Evolutionary conservation across 2,888 invertebrate genomes (phyloP), one percentile per base, ranked within the genome.

Genomic region (Lithophane leautieri): DNA sequence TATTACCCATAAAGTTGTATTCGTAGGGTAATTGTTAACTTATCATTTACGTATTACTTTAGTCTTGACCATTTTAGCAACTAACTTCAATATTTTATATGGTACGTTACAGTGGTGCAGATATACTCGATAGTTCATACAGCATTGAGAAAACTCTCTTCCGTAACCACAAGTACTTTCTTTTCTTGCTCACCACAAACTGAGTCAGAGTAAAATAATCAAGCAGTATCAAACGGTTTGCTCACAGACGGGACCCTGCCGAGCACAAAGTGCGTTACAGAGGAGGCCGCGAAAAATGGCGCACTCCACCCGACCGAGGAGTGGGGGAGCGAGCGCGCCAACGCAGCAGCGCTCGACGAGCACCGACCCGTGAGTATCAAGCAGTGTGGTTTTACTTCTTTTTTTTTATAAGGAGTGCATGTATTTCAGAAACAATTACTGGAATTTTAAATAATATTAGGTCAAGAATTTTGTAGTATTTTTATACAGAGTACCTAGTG

Each of bases 201-300:
- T 0, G 0, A 28, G 22, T 61, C n/a, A 40, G 11, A 73, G 47
- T 61, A 47, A 72, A 74, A 78, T 74, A 78, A 74, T 75, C 54
- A 58, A 74, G 52, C 61, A 63, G 19, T 52, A 65, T 60, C 70
- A 63, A 83, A 71, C 47, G 61, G 25, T 76, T 86, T 85, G 11
- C 60, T 44, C 68, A 62, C 79, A 94, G 96, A 96, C 80, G 94
- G 94, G 74, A 92, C 89, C 73, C 91, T 94, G 88, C 90, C 89
- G 81, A 92, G 82, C 76, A 86, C 89, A 84, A 95, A 93, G 87
- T 90, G 92, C 79, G 91, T 90, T 79, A 87, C 89, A 79, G 95
- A 93, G 82, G 89, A 89, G 65, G 87, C 89, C 86, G 91, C 92
- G 88, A 94, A 93, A 92, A 95, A 96, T 91, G 95, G 94, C 74